These are phyloP conservation scores for Barypeithes pellucidus DNA, from an alignment of 2,888 invertebrate genomes.

Conservation along the genomic window DNA sequence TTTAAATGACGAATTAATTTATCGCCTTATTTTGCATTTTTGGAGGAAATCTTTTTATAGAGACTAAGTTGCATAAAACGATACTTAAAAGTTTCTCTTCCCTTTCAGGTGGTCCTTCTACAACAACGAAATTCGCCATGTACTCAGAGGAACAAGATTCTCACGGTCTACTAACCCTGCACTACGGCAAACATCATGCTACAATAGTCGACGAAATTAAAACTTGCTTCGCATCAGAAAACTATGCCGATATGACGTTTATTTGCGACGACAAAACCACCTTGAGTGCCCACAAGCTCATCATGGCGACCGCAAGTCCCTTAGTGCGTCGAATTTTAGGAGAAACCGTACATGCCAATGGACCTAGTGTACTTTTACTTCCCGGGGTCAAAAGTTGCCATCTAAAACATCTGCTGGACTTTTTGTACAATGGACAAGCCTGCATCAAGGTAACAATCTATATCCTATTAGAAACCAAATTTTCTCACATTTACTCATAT, in stretches of 20 bases:
- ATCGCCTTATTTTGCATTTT: no score
- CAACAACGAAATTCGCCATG: slow-evolving; percentile 71
- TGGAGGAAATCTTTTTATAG: neutral
- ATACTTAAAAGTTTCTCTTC: slow-evolving; percentile 6
- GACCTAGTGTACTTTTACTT: slow-evolving; percentile 86
- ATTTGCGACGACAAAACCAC: slow-evolving; percentile 89
- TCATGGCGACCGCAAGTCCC: slow-evolving; percentile 91
- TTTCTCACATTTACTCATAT: no score
- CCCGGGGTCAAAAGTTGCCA: slow-evolving; percentile 87
- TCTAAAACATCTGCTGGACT: slow-evolving; percentile 87
- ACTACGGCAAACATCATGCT: slow-evolving; percentile 95
- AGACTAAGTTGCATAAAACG: neutral
- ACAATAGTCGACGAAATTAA: slow-evolving; percentile 93
- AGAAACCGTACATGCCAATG: slow-evolving; percentile 80
- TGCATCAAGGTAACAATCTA: slow-evolving; percentile 80
- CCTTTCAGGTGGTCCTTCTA: slow-evolving; percentile 64
- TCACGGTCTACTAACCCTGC: slow-evolving; percentile 89
- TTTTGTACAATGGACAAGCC: slow-evolving; percentile 90
- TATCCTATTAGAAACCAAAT: no score
- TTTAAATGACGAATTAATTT: no score
- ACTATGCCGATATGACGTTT: slow-evolving; percentile 89
- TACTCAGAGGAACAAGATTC: slow-evolving; percentile 73
- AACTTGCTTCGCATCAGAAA: slow-evolving; percentile 89
- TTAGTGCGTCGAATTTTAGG: slow-evolving; percentile 85
- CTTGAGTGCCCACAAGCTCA: slow-evolving; percentile 87